Base-by-base conservation (phyloP, 2,113 vertebrate genomes). In the Chaetura pelagica region DNA sequence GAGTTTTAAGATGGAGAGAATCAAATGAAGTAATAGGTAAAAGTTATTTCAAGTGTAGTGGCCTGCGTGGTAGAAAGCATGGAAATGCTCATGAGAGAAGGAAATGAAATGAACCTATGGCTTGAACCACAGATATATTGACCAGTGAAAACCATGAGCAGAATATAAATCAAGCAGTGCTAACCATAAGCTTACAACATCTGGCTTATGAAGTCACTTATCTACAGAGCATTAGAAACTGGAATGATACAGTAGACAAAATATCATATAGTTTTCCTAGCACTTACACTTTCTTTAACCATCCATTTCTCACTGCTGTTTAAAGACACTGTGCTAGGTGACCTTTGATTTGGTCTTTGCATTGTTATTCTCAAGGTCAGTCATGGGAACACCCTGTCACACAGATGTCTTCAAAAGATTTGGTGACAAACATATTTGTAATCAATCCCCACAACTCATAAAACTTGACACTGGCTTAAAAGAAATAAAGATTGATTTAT, bases 171-270 rank as follows among this genome's bases (percentile, higher is more conserved):
- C 84, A 91, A 82, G 62, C 62, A 89, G 27, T 64, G 63, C 69
- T 87, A 90, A 95, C 77, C 84, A 87, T 75, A 79, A 64, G 93
- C 66, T 85, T 79, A 68, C 57, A 94, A 91, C 87, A 93, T 90
- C 84, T 97, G 94, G 66, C 17, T 94, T 82, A 95, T 64, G 95
- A 68, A 87, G 69, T 93, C 62, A 79, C 77, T 95, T 91, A 93
- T 79, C 90, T 84, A 40, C 44, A 84, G 0, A 6, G 52, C 24
- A 55, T 22, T 93, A 61, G 61, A 85, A 82, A 18, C 16, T 61
- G n/a, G 54, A 84, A 84, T 84, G 54, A 89, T 76, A 76, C 9
- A 68, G 78, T 52, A 91, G 92, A 82, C 62, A 94, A 94, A 94
- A 87, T 87, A 95, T 27, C 27, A 32, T 42, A 51, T 67, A 87